Evolutionary conservation across 1,140 invertebrate genomes (phyloP), one percentile per base, ranked within the genome.

Genomic region (Pantala flavescens): DNA sequence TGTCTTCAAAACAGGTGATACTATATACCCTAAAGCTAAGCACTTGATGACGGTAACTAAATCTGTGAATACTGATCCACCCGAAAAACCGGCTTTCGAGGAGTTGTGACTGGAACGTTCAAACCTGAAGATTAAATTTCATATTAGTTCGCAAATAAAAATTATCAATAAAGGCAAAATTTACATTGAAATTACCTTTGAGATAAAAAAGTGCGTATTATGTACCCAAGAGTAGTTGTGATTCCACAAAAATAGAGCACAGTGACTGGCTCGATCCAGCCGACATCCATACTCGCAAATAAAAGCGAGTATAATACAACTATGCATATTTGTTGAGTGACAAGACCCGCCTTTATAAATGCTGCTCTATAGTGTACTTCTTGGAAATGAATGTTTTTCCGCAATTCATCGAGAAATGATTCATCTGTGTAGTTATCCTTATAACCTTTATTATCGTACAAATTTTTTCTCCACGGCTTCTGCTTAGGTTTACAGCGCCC

Each of bases 341-440:
- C 85, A 71, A 90, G 84, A 76, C 87, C 89, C 0, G 92, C 89
- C 24, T 90, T 92, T 71, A 87, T 77, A n/a, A 94, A 81, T 0
- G 91, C 89, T 84, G 93, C 87, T 0, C 74, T 76, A 75, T 90
- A 83, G 0, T 87, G 88, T 63, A 93, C 89, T 79, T 90, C 86
- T 79, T 90, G 86, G 10, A 92, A 85, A 81, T 92, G 88, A 16
- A 94, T 83, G 84, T 98, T 98, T 79, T 91, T 96, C 75, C 87
- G 88, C 49, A 98, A 79, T 77, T 97, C 91, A 80, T 93, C 88
- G 12, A 98, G 83, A 82, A 98, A 98, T 43, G 87, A 85, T 42
- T 87, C 86, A 82, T 96, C 92, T 0, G 95, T 96, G 80, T 97
- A 97, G 84, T 98, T 97, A 81, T 98, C 96, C 0, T 93, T 91